Base-by-base conservation (phyloP, 2,797 vertebrate species). In the Alauda arvensis region DNA sequence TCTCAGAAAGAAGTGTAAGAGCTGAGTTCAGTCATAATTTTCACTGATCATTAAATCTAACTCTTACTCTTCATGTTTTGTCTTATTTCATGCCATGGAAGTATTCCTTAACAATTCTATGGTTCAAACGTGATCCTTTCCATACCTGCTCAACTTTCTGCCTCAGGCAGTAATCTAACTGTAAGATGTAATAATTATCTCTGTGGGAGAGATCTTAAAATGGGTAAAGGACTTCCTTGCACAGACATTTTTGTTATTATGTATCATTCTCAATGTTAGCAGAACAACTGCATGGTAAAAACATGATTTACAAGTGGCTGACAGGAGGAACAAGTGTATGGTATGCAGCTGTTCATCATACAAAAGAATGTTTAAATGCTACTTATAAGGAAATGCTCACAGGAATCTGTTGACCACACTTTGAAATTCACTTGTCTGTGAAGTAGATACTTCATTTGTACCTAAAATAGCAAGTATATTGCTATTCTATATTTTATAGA, bases 31-130 rank as follows among this genome's bases (percentile, higher is more conserved):
- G 29, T 75, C 66, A 55, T 68, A 67, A 59, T 85, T 75, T 68
- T 77, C 74, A 61, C 48, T 78, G 57, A 48, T 90, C 33, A 71
- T 91, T 92, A 87, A 90, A 93, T 87, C 61, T 88, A 51, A 70
- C 72, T 85, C 61, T 72, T 81, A 25, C 21, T 87, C 24, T 79
- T 74, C 19, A n/a, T 75, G 31, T 66, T 91, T 83, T 85, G 66
- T 91, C 31, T 83, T 83, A 68, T 69, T 93, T 90, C 23, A 46
- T 29, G 20, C 37, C 69, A 39, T 59, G 25, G 20, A 90, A 56
- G 5, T 75, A 62, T 72, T 80, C n/a, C 21, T 75, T 91, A 88
- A 53, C 46, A 92, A 31, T 68, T 57, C 45, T 51, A 11, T 61
- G 14, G 1, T 60, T 93, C 46, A 63, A 67, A 76, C 8, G 14